Evolutionary conservation across 2,797 vertebrate genomes (phyloP), one percentile per base, ranked within the genome.

Genomic region (Sarcophilus harrisii): DNA sequence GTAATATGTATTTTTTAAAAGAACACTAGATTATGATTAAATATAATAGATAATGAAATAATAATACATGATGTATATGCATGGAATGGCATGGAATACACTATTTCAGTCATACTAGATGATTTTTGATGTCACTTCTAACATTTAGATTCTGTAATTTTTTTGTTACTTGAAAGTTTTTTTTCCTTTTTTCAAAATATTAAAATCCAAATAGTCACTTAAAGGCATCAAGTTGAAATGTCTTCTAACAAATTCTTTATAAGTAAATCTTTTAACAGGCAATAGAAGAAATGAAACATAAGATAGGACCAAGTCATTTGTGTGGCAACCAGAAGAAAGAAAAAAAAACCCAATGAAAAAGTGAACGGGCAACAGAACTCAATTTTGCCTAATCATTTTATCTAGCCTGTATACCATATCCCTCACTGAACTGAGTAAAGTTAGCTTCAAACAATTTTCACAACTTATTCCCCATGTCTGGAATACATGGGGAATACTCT

Each of bases 151-250:
- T 81, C 18, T 45, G 18, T 45, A n/a, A 81, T 81, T 81, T 66
- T 62, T n/a, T 81, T 24, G n/a, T 81, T 81, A 45, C 38, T 81
- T 45, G 73, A 27, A 73, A 73, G 18, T 21, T 73, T 38, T 73
- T 73, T 57, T 57, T 14, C 57, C n/a, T 73, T 73, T 81, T 45
- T 81, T 81, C 21, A 81, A 81, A 57, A 60, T 62, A 55, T 59
- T 45, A 45, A 21, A 58, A 60, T 94, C 58, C 58, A 96, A 81
- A 28, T 62, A 32, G 8, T 57, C 38, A 49, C 10, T 12, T 94
- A 66, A 60, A 91, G 66, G 73, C 4, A 93, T 10, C 18, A 96
- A 96, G n/a, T 54, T n/a, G 38, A 94, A 94, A 45, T 58, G 62
- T 95, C 94, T 58, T 57, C 27, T 16, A 93, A 59, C 3, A 92